Evolutionary conservation across 2,888 invertebrate species (phyloP), one percentile per base, ranked within the genome.

Genomic region (Apamea anceps): DNA sequence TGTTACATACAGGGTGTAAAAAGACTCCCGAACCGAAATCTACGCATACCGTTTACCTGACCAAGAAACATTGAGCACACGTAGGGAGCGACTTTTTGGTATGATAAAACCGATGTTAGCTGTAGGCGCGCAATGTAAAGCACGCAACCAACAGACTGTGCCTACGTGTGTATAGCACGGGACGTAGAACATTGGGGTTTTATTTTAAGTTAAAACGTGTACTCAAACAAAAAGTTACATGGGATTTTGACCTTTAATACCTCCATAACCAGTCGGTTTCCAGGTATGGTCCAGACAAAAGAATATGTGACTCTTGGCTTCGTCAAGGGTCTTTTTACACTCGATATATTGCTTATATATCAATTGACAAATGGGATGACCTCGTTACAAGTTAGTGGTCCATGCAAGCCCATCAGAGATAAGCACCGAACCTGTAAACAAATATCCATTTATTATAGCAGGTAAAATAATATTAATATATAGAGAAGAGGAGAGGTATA

Each of bases 381-480:
- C 73, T 81, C 79, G 79, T 72, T 80, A 87, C 78, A 76, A 91
- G 92, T 96, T 96, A 95, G 94, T 94, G 88, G 88, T 93, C 95
- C 96, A 96, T 95, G 96, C 96, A 96, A 93, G 92, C 92, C 93
- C 93, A 92, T 96, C 96, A 97, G 90, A 96, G 93, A 94, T 94
- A 96, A 95, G 96, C 96, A 95, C 96, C 96, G 93, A 95, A 94
- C 93, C 96, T 97, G 96, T 84, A 96, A 97, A 96, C 85, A 95
- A 95, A 95, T 89, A 92, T 92, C 84, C 82, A 90, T 78, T 65
- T 84, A 83, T 84, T 90, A 84, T 81, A 77, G 78, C 42, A 76
- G 12, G 51, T 71, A 84, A 70, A 21, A 77, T 67, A 72, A 71
- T 65, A 80, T 70, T 68, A 71, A 60, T 70, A 80, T 2, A 83